Conservation (phyloP, 2,888 invertebrate species). For the Synanthedon tipuliformis region DNA sequence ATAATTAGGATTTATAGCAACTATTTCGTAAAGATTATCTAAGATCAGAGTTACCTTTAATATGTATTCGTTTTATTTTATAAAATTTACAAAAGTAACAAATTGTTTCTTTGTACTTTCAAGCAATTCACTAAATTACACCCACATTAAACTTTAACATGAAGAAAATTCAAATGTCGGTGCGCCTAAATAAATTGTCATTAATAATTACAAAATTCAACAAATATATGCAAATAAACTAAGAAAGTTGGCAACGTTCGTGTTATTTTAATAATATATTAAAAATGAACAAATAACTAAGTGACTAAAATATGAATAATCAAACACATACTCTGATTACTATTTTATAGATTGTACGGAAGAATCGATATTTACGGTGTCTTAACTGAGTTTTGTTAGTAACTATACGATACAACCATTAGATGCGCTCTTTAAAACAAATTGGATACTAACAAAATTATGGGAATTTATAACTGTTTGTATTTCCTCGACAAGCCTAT, state of each 20-base stretch:
- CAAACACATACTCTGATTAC: constrained; percentile 43
- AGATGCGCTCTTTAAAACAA: too few relatives aligned
- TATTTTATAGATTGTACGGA: neutral
- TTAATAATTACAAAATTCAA: constrained; percentile 63
- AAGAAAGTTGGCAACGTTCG: constrained; percentile 63
- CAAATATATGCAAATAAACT: constrained; percentile 69
- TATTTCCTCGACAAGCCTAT: too few relatives aligned
- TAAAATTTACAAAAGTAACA: constrained; percentile 81
- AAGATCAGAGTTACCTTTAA: constrained; percentile 47
- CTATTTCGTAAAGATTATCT: constrained; percentile 62
- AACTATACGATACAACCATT: too few relatives aligned
- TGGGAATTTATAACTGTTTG: too few relatives aligned
- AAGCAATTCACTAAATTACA: constrained; percentile 75
- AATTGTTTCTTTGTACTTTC: constrained; percentile 77
- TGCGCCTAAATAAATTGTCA: constrained; percentile 62
- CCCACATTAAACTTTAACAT: constrained; percentile 60
- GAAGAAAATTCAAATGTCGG: constrained; percentile 51
- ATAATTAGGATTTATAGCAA: constrained; percentile 54
- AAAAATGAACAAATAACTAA: constrained; percentile 62
- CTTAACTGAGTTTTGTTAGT: neutral
- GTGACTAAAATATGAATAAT: constrained; percentile 63
- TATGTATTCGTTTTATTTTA: constrained; percentile 67
- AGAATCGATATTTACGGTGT: constrained; percentile 19
- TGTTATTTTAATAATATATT: constrained; percentile 53
- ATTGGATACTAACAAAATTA: too few relatives aligned